Percentiles rank a stretch among this genome's conserved stretches.
phyloP scores from a whole-genome alignment of 2,113 vertebrate species.

The Pelobates fuscus region DNA sequence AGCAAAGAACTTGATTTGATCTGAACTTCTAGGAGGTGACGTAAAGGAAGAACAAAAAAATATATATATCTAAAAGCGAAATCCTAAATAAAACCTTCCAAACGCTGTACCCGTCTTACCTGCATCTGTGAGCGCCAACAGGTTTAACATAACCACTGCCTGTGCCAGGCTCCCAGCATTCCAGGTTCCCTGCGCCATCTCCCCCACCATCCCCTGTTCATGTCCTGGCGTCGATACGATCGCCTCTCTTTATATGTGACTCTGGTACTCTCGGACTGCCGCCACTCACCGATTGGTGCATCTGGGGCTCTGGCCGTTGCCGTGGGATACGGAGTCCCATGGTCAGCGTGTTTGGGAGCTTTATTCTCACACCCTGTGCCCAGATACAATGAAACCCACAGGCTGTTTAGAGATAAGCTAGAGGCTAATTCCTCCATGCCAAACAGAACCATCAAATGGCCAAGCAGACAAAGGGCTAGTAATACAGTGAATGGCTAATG shows the following conservation, averaged over 20 bases:
- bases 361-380: constrained; percentile 11
- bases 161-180: neutral
- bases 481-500: no score
- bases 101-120: constrained; percentile 2
- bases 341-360: neutral
- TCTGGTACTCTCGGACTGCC: constrained; percentile 25
- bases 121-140: neutral
- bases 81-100: no score
- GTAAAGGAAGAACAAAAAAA: no score
- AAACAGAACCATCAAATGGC: no score
- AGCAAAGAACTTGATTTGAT: no score
- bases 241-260: constrained; percentile 2
- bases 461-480: no score
- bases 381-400: neutral
- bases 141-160: neutral
- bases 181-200: constrained; percentile 9
- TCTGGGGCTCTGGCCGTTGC: constrained; percentile 7
- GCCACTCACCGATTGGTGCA: constrained; percentile 14
- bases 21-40: no score
- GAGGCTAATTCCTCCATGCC: no score
- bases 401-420: no score
- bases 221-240: neutral
- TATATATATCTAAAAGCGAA: no score
- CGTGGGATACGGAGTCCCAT: constrained; percentile 12
- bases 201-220: neutral